Evolutionary conservation across 1,140 invertebrate genomes (phyloP).

Genomic region (Bombus polaris): DNA sequence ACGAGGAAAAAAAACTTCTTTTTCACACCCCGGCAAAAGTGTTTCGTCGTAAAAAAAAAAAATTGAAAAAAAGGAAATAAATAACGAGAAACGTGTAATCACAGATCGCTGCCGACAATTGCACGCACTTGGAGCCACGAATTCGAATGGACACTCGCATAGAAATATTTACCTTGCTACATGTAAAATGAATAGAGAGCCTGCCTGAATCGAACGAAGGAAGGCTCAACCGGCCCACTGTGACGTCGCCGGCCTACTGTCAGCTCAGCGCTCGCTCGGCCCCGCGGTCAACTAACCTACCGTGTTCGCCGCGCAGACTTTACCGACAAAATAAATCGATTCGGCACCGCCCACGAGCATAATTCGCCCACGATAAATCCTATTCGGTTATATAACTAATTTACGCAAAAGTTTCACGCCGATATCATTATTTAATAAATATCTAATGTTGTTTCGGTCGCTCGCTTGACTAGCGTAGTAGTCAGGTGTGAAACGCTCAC

Average conservation of each 20-base stretch:
- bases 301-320: conserved; percentile 75
- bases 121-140: conserved; percentile 58
- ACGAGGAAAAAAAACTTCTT: conserved; percentile 40
- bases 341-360: conserved; percentile 38
- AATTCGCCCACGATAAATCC: conserved; percentile 62
- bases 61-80: not conserved
- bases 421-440: not conserved
- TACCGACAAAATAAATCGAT: conserved; percentile 69
- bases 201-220: conserved; percentile 82
- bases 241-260: conserved; percentile 84
- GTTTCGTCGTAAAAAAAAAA: not conserved
- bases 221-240: conserved; percentile 83
- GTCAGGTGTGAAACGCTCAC: conserved; percentile 81
- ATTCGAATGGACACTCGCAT: conserved; percentile 60
- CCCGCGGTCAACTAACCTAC: conserved; percentile 82
- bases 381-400: conserved; percentile 31
- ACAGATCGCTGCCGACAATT: conserved; percentile 18
- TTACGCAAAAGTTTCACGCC: conserved; percentile 30
- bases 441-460: conserved; percentile 31
- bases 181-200: conserved; percentile 83
- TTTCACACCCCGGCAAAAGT: conserved; percentile 24
- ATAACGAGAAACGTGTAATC: conserved; percentile 2
- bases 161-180: conserved; percentile 83
- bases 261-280: conserved; percentile 82
- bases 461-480: conserved; percentile 75